phyloP scores from a whole-genome alignment of 92 coral and sea anemone species.

The Muricea muricata region DNA sequence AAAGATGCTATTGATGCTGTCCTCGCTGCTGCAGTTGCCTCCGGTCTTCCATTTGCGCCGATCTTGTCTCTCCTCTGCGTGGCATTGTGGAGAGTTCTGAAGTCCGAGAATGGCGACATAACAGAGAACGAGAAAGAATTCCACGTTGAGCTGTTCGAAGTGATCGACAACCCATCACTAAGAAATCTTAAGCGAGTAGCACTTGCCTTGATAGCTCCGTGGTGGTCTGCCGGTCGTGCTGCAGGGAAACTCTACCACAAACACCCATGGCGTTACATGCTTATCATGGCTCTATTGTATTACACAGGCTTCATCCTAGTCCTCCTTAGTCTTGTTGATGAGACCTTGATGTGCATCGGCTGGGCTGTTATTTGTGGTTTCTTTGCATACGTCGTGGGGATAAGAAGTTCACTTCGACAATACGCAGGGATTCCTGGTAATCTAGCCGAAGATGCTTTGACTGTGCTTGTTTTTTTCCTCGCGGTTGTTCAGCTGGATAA shows the following conservation, averaged over 20 bases:
- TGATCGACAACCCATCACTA: constrained; percentile 12
- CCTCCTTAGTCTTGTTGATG: constrained; percentile 43
- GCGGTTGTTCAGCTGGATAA: constrained; percentile 84
- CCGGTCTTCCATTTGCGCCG: constrained; percentile 75
- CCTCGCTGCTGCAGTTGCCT: constrained; percentile 73
- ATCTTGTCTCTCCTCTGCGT: constrained; percentile 74
- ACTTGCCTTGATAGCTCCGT: constrained; percentile 67
- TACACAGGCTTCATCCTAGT: constrained; percentile 59
- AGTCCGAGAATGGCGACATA: constrained; percentile 73
- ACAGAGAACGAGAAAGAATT: constrained; percentile 67
- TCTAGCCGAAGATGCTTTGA: constrained; percentile 80
- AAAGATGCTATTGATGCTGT: constrained; percentile 70
- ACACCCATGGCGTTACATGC: constrained; percentile 62
- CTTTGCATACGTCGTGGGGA: constrained; percentile 64
- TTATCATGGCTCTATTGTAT: constrained; percentile 64
- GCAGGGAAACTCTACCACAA: constrained; percentile 67
- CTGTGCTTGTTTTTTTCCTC: constrained; percentile 71
- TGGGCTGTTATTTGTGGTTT: constrained; percentile 73
- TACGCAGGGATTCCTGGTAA: constrained; percentile 74
- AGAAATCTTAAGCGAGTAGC: constrained; percentile 21
- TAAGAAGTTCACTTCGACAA: constrained; percentile 72
- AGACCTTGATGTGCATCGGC: constrained; percentile 61
- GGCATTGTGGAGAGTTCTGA: constrained; percentile 79
- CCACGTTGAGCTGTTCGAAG: constrained; percentile 60
- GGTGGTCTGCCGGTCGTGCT: constrained; percentile 73